Evolutionary conservation across 2,797 vertebrate species (phyloP).

Genomic region (Chelon auratus): DNA sequence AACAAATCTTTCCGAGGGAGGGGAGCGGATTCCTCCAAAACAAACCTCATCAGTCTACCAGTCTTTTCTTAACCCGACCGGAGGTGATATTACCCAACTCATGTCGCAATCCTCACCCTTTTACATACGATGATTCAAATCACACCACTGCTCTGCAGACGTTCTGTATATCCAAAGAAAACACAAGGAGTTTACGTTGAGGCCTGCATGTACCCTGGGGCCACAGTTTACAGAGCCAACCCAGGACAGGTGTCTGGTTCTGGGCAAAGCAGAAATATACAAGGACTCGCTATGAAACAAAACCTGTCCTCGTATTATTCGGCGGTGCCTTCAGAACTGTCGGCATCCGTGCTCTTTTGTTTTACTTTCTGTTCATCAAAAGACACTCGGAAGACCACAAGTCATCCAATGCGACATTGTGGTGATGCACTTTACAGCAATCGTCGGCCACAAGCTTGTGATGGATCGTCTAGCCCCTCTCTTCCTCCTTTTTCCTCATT

Average conservation of each 20-base stretch:
- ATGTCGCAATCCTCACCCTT: constrained; percentile 32
- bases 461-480: constrained; percentile 61
- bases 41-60: constrained; percentile 67
- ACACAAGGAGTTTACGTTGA: constrained; percentile 58
- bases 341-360: constrained; percentile 25
- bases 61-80: constrained; percentile 72
- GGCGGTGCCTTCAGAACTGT: constrained; percentile 15
- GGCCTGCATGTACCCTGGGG: constrained; percentile 3
- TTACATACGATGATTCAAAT: constrained; percentile 48
- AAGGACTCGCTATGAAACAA: constrained; percentile 34
- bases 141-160: constrained; percentile 37
- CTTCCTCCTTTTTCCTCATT: constrained; percentile 52
- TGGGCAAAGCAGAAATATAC: constrained; percentile 32
- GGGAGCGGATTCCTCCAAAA: constrained; percentile 60
- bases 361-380: constrained; percentile 67
- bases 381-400: constrained; percentile 43
- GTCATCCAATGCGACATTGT: constrained; percentile 47
- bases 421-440: constrained; percentile 44
- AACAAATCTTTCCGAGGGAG: constrained; percentile 50
- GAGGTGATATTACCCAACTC: constrained; percentile 51
- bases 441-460: constrained; percentile 63
- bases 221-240: constrained; percentile 20
- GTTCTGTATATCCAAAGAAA: constrained; percentile 57
- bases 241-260: constrained; percentile 56
- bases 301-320: constrained; percentile 35